A percentile compares a stretch with the other conserved stretches of the same genome.
Evolutionary conservation across 2,797 vertebrate species (phyloP).

Genomic region (Emydoidea blandingii): DNA sequence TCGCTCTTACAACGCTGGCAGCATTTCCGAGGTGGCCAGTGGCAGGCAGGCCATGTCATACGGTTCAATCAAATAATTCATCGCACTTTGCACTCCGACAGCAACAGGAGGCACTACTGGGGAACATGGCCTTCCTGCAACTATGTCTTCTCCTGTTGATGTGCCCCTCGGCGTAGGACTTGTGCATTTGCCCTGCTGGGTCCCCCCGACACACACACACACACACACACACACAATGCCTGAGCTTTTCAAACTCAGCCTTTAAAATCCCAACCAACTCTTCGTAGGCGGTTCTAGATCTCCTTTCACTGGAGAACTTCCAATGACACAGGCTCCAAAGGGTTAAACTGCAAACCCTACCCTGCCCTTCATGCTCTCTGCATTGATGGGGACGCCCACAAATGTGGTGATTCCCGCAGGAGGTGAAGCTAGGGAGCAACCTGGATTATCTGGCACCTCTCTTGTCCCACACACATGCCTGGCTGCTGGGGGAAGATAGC

Average conservation of each 20-base stretch:
- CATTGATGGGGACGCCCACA: background rate
- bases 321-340: background rate
- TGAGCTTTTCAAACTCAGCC: background rate
- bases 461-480: background rate
- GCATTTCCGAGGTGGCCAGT: rapidly evolving
- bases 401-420: background rate
- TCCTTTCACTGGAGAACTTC: background rate
- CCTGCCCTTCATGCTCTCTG: background rate
- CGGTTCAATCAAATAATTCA: background rate
- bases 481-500: background rate
- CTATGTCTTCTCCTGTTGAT: background rate
- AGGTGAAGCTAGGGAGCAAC: background rate
- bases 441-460: background rate
- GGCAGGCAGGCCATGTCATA: background rate
- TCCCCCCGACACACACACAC: background rate
- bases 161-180: background rate
- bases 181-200: background rate
- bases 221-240: background rate
- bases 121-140: background rate
- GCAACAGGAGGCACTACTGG: too few species aligned
- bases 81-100: background rate
- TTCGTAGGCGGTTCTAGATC: background rate
- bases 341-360: background rate
- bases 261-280: background rate
- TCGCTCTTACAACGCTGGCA: background rate